A percentile compares a stretch with the other conserved stretches of the same genome.
Evolutionary conservation across 1,140 invertebrate species (phyloP).

Genomic region (Pogonomyrmex californicus): DNA sequence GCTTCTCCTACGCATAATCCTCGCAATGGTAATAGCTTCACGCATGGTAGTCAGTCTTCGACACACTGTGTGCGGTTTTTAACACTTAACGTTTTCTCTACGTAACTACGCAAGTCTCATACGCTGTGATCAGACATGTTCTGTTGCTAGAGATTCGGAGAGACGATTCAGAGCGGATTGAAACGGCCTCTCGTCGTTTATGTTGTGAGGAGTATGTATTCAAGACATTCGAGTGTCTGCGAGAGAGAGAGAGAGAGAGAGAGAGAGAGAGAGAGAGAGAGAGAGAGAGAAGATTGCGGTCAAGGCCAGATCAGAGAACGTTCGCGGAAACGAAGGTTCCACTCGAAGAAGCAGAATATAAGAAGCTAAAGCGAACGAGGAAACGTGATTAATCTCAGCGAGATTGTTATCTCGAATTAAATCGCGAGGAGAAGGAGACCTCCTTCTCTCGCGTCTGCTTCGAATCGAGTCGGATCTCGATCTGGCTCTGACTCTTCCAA

Average conservation of each 20-base stretch:
- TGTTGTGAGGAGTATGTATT: neutral
- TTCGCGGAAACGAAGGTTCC: neutral
- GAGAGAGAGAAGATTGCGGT: neutral
- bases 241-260: neutral
- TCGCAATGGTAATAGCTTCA: neutral
- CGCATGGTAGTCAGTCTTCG: slow-evolving; percentile 11
- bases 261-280: neutral
- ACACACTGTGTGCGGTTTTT: neutral
- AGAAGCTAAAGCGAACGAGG: neutral
- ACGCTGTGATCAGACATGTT: slow-evolving; percentile 55
- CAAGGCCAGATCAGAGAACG: slow-evolving; percentile 33
- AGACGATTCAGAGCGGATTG: slow-evolving; percentile 25
- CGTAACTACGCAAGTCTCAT: slow-evolving; percentile 44
- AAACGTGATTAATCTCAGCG: neutral
- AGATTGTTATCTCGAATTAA: slow-evolving; percentile 16
- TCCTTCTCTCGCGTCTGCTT: neutral
- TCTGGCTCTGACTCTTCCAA: slow-evolving; percentile 32
- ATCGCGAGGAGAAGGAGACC: neutral
- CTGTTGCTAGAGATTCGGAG: slow-evolving; percentile 32
- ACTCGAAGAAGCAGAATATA: neutral
- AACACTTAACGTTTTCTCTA: slow-evolving; percentile 41
- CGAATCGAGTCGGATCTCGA: slow-evolving; percentile 17
- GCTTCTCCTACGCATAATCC: slow-evolving; percentile 24
- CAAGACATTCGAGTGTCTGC: neutral
- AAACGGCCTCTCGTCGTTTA: slow-evolving; percentile 36